A percentile compares a stretch with the other conserved stretches of the same genome.
phyloP scores from a whole-genome alignment of 2,888 invertebrate genomes.

The Papilio demoleus region DNA sequence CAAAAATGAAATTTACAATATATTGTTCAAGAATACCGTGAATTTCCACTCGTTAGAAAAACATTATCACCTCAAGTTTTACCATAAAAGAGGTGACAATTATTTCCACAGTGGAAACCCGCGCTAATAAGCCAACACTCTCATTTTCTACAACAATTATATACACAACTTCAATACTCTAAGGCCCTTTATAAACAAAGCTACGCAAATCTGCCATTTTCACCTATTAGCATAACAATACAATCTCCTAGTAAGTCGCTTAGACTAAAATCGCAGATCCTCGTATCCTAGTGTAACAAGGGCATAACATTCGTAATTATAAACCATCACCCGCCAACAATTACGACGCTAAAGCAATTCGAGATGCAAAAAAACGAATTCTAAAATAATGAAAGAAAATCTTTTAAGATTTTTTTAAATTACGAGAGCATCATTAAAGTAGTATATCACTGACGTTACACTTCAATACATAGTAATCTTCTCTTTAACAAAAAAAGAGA shows the following conservation, averaged over 20 bases:
- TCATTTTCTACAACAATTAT: slow-evolving; percentile 26
- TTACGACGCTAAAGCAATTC: slow-evolving; percentile 25
- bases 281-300: no score
- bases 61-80: not conserved
- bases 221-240: no score
- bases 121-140: not conserved
- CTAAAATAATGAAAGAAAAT: not conserved
- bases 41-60: not conserved
- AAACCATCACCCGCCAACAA: slow-evolving; percentile 19
- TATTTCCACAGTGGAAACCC: not conserved
- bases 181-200: not conserved
- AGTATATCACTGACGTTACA: not conserved
- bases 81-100: not conserved
- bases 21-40: not conserved
- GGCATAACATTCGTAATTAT: slow-evolving; percentile 4
- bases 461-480: no score
- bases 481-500: no score
- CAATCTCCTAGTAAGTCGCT: no score
- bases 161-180: slow-evolving; percentile 24
- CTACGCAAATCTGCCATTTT: no score
- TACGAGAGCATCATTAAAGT: not conserved
- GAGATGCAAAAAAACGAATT: slow-evolving; percentile 18
- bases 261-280: no score
- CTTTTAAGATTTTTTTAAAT: not conserved
- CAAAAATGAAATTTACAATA: slow-evolving; percentile 7